These are phyloP conservation scores for Sesia apiformis DNA, from an alignment of 2,888 invertebrate genomes.

Conservation along the genomic window DNA sequence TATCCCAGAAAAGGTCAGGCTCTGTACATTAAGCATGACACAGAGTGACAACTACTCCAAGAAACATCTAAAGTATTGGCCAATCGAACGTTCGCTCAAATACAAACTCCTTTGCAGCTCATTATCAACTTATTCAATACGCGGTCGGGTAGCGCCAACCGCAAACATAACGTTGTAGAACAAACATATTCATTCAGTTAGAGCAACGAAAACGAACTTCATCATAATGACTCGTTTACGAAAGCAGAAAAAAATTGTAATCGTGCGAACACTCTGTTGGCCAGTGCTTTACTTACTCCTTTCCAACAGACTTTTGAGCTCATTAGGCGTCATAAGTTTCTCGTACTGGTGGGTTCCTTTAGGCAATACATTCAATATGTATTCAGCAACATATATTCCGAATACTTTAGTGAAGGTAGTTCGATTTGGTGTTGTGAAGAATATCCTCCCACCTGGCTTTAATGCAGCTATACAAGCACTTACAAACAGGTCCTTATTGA, in stretches of 20 bases:
- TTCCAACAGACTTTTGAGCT: constrained; percentile 81
- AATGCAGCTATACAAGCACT: constrained; percentile 77
- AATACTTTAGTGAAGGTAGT: constrained; percentile 77
- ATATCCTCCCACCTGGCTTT: constrained; percentile 81
- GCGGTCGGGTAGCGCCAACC: too few species aligned
- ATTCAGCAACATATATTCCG: constrained; percentile 83
- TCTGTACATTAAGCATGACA: too few species aligned
- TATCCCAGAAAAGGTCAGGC: too few species aligned
- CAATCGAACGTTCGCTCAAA: too few species aligned
- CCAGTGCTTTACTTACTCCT: constrained; percentile 75
- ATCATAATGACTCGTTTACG: too few species aligned
- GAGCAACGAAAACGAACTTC: too few species aligned
- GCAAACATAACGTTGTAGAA: too few species aligned
- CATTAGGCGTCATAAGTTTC: constrained; percentile 88
- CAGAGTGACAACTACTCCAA: too few species aligned
- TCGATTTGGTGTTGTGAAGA: constrained; percentile 80
- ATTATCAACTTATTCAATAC: too few species aligned
- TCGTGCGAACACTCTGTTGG: neutral
- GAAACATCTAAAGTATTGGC: too few species aligned
- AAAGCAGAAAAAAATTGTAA: neutral
- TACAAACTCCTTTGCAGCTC: too few species aligned
- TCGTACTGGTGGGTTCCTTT: constrained; percentile 93
- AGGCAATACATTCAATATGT: constrained; percentile 82
- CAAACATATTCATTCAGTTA: too few species aligned
- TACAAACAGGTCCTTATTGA: constrained; percentile 81